Evolutionary conservation across 2,888 invertebrate species (phyloP).

Genomic region (Acrobasis suavella): DNA sequence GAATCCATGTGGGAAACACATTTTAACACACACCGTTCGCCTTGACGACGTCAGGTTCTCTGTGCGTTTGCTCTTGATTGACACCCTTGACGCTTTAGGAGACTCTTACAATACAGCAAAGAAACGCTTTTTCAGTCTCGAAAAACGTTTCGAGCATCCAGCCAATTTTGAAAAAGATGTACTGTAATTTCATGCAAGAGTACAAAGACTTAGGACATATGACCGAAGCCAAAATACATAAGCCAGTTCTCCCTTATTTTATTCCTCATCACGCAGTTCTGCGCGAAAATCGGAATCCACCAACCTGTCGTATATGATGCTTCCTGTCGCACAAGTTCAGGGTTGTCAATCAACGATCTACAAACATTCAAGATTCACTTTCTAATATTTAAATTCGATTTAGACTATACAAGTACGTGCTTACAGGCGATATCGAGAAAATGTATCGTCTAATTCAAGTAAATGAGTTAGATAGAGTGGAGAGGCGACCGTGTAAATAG

Average conservation of each 20-base stretch:
- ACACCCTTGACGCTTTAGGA: not conserved
- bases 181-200: not conserved
- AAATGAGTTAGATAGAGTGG: constrained; percentile 1
- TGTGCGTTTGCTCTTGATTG: not conserved
- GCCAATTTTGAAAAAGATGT: not conserved
- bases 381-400: not conserved
- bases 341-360: constrained; percentile 1
- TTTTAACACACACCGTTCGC: not conserved
- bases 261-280: not conserved
- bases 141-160: not conserved
- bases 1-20: not conserved
- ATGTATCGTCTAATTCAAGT: constrained; percentile 21
- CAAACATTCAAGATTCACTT: constrained; percentile 8
- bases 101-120: not conserved
- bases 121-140: not conserved
- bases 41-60: not conserved
- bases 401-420: not conserved
- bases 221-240: not conserved
- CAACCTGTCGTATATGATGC: not conserved
- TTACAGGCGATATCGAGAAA: constrained; percentile 5
- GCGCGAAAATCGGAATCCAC: no score
- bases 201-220: not conserved
- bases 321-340: not conserved
- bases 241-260: not conserved
- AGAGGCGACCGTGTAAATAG: no score